These are phyloP conservation scores for Sebastes matsubarae DNA, from an alignment of 2,797 vertebrate genomes.

Conservation along the genomic window DNA sequence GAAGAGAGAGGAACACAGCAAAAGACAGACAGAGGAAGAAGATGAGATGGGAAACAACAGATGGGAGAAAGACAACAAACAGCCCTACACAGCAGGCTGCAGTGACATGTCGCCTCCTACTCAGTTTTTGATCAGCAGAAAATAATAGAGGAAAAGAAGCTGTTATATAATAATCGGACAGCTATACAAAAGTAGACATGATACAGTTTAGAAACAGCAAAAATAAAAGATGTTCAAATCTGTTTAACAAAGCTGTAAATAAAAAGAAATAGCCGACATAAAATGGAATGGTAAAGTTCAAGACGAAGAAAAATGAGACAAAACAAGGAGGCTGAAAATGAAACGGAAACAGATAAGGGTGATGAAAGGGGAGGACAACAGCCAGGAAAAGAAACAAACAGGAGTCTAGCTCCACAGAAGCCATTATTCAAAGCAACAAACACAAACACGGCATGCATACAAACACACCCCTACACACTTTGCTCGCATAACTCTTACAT, in stretches of 20 bases:
- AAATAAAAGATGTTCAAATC: background rate
- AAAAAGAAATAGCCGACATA: background rate
- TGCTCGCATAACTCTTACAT: conserved; percentile 15
- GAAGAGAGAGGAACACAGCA: conserved; percentile 15
- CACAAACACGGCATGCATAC: background rate
- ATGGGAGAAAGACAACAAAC: conserved; percentile 20
- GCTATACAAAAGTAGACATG: background rate
- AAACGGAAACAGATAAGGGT: conserved; percentile 33
- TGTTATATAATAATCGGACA: background rate
- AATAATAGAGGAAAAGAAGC: background rate
- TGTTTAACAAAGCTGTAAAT: background rate
- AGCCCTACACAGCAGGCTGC: conserved; percentile 17
- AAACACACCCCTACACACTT: background rate
- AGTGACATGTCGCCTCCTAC: conserved; percentile 22
- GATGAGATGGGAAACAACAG: conserved; percentile 35
- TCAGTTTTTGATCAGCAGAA: conserved; percentile 16
- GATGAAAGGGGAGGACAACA: conserved; percentile 31
- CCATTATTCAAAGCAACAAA: conserved; percentile 38
- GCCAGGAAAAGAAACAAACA: conserved; percentile 35
- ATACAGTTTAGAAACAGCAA: background rate
- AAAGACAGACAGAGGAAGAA: conserved; percentile 22
- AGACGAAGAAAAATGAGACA: conserved; percentile 4
- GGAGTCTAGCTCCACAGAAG: background rate
- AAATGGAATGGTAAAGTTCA: background rate
- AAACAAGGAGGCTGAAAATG: conserved; percentile 24